phyloP scores from a whole-genome alignment of 2,113 vertebrate species.

The Desmodus rotundus region DNA sequence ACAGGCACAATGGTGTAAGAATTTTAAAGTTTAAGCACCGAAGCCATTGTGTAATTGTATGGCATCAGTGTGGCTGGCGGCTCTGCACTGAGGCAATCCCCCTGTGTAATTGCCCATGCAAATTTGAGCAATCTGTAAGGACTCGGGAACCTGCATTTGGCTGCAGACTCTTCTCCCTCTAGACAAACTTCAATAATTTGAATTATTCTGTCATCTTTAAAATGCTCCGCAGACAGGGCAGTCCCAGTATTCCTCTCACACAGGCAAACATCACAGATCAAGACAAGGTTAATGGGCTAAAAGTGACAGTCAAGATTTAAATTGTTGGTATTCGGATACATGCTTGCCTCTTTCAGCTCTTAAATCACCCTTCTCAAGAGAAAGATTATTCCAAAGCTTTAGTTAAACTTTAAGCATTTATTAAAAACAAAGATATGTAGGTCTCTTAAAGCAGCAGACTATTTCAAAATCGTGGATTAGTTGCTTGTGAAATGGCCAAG shows the following conservation, averaged over 20 bases:
- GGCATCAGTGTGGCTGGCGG: conserved; percentile 39
- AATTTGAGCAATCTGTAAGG: conserved; percentile 47
- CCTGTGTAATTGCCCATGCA: conserved; percentile 62
- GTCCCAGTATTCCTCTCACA: neutral
- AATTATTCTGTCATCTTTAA: conserved; percentile 46
- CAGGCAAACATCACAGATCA: neutral
- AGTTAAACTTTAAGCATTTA: conserved; percentile 58
- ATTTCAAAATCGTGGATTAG: conserved; percentile 38
- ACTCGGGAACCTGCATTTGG: neutral
- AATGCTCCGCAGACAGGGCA: neutral
- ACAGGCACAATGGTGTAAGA: conserved; percentile 65
- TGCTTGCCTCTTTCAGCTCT: neutral
- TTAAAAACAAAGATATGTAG: conserved; percentile 61
- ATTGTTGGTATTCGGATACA: neutral
- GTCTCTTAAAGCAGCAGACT: conserved; percentile 32
- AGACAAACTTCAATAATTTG: neutral
- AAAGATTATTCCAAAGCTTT: conserved; percentile 21
- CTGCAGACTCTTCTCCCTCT: conserved; percentile 22
- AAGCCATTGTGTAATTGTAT: conserved; percentile 59
- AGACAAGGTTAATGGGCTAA: conserved; percentile 27
- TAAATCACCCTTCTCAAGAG: neutral
- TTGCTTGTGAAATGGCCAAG: conserved; percentile 30
- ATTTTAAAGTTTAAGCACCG: conserved; percentile 72
- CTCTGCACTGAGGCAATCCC: neutral
- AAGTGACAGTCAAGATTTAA: conserved; percentile 1